Conservation (phyloP, 2,797 vertebrate genomes). For the Orestias chungarensis region DNA sequence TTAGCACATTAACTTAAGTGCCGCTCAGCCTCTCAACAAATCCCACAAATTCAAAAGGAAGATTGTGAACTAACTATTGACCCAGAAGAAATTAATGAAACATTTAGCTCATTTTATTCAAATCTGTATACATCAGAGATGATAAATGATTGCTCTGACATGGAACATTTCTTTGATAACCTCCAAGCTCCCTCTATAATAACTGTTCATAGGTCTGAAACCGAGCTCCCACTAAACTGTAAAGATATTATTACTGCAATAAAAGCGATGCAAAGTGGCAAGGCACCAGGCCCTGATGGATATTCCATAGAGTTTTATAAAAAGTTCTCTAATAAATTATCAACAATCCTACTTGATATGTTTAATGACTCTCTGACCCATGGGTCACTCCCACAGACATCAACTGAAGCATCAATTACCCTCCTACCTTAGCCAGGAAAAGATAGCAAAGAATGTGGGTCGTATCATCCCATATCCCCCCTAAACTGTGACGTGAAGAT, state of each 20-base stretch:
- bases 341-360: background rate
- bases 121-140: background rate
- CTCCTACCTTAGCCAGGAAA: background rate
- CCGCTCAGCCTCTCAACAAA: too few species aligned
- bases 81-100: background rate
- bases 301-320: slow-evolving; percentile 6
- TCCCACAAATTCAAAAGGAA: too few species aligned
- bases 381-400: background rate
- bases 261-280: slow-evolving; percentile 5
- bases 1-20: too few species aligned
- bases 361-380: slow-evolving; percentile 4
- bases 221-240: background rate
- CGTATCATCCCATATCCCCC: background rate
- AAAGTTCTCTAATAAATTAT: slow-evolving; percentile 2
- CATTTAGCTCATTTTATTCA: background rate
- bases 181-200: background rate
- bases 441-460: slow-evolving; percentile 2
- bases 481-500: background rate
- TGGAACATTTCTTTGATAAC: background rate
- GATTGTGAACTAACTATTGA: background rate
- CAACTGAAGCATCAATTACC: slow-evolving; percentile 15
- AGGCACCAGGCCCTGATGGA: background rate
- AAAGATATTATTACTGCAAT: background rate
- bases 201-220: background rate
- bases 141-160: background rate